Evolutionary conservation across 1,140 invertebrate genomes (phyloP), one percentile per base, ranked within the genome.

Genomic region (Scaptodrosophila lebanonensis): DNA sequence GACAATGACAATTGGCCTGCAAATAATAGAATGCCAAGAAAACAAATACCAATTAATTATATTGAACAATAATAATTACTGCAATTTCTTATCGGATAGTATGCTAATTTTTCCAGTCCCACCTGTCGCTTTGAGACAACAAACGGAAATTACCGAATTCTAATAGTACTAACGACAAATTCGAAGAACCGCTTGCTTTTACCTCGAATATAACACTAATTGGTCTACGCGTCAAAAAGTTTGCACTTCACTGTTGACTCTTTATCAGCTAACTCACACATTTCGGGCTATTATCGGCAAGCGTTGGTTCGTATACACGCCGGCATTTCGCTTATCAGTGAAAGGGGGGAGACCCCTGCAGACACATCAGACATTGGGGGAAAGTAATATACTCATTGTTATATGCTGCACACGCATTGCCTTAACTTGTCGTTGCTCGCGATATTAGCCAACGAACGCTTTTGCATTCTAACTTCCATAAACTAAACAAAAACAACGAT

Each of bases 311-410:
- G 67, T 68, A 68, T 73, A 69, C 56, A 73, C 68, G 59, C 68
- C 73, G 73, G 73, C 75, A 66, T 69, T 77, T 66, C 16, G 12
- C 75, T 82, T 73, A 85, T 83, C 83, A 54, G 29, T 11, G 18
- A 18, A 9, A 4, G 44, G 52, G 29, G 43, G 20, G 27, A 36
- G 29, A 30, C 38, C 15, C 51, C 62, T 52, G 52, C 17, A 15
- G 22, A 3, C 15, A 27, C 30, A 11, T 17, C 8, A 9, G n/a
- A n/a, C n/a, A n/a, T 32, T 20, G 53, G 49, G 48, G 22, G 54
- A 47, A 51, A 39, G 40, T 48, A 36, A 22, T 15, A 15, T 16
- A 30, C 32, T 54, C n/a, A 48, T 50, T 30, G 17, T 18, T 22
- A 4, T 36, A 35, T 40, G 25, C 36, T 12, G 38, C 42, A 36